phyloP scores from a whole-genome alignment of 2,888 invertebrate species.

The Chaetogeoica ovagalla region DNA sequence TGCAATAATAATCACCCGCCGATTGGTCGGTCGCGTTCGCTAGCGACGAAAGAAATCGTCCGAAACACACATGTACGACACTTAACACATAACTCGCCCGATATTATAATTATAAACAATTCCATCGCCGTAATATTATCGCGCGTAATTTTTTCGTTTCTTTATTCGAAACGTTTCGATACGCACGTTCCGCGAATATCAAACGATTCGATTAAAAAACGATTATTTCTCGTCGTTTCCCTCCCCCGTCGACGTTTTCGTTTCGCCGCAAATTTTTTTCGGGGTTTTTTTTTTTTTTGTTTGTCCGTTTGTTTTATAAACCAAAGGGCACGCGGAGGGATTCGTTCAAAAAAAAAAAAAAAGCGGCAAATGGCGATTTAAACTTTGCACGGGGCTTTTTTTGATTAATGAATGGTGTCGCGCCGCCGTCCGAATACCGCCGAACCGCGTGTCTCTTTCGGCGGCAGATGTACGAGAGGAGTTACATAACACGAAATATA shows the following conservation, averaged over 20 bases:
- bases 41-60: no score
- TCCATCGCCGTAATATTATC: no score
- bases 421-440: background rate
- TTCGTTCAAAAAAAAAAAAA: slow-evolving; percentile 51
- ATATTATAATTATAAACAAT: no score
- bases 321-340: slow-evolving; percentile 22
- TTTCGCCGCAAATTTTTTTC: background rate
- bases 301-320: slow-evolving; percentile 3
- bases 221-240: background rate
- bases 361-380: slow-evolving; percentile 45
- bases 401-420: slow-evolving; percentile 39
- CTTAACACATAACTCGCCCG: no score
- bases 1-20: no score
- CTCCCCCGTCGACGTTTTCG: background rate
- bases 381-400: slow-evolving; percentile 24
- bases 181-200: no score
- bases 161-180: no score
- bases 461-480: background rate
- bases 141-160: no score
- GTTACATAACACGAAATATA: no score
- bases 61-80: no score
- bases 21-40: no score
- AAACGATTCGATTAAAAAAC: no score
- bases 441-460: slow-evolving; percentile 18
- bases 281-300: background rate